Conservation (phyloP, 2,797 vertebrate species). For the Crocidura indochinensis region DNA sequence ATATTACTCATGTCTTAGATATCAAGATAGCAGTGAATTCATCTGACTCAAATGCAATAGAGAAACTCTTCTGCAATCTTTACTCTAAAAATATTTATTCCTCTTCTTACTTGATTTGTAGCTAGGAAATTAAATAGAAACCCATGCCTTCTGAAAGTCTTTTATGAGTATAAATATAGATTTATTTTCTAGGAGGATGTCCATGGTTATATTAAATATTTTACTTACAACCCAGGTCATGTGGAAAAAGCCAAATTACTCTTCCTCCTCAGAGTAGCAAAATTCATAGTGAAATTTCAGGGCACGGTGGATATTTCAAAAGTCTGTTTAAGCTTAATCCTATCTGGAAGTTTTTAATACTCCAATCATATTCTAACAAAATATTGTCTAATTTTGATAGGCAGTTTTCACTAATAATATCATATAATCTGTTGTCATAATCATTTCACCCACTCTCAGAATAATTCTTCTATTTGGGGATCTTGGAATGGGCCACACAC, state of each 20-base stretch:
- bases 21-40: conserved; percentile 19
- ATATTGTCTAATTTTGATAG: conserved; percentile 1
- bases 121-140: conserved; percentile 40
- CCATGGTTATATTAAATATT: not conserved
- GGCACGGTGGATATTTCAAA: not conserved
- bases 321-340: not conserved
- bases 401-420: not conserved
- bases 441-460: not conserved
- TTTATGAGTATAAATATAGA: not conserved
- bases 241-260: not conserved
- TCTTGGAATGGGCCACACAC: too few relatives aligned
- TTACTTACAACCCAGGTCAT: not conserved
- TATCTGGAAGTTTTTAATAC: not conserved
- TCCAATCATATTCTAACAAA: conserved; percentile 2
- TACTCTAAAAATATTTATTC: conserved; percentile 13
- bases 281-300: not conserved
- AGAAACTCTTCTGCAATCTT: not conserved
- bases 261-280: not conserved
- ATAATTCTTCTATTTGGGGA: not conserved
- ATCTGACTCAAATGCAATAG: not conserved
- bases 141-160: conserved; percentile 3
- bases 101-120: conserved; percentile 31
- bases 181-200: not conserved
- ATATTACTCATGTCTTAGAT: conserved; percentile 16
- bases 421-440: not conserved